A percentile compares a stretch with the other conserved stretches of the same genome.
These are phyloP conservation scores for Acromyrmex echinatior DNA, from an alignment of 1,140 invertebrate genomes.

Conservation along the genomic window DNA sequence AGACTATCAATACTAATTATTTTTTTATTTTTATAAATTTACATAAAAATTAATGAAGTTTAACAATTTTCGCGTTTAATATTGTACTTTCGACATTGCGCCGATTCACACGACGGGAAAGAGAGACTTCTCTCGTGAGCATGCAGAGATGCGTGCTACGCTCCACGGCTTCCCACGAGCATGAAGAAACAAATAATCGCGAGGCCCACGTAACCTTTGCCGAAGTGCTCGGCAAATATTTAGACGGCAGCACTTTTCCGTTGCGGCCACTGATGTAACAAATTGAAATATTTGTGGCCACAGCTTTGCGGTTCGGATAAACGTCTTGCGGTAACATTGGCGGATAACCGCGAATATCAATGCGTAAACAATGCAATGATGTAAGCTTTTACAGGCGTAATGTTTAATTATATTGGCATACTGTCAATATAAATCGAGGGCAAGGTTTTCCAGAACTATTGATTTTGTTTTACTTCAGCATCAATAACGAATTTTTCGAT, in stretches of 20 bases:
- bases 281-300: conserved; percentile 51
- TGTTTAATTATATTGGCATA: conserved; percentile 36
- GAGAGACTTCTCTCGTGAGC: background rate
- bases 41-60: background rate
- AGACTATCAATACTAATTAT: background rate
- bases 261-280: conserved; percentile 51
- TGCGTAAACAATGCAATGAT: conserved; percentile 49
- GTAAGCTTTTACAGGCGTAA: background rate
- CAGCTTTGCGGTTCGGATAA: conserved; percentile 40
- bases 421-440: background rate
- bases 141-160: conserved; percentile 11
- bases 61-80: conserved; percentile 7
- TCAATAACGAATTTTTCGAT: background rate
- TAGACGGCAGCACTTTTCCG: conserved; percentile 56
- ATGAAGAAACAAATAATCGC: conserved; percentile 59
- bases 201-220: conserved; percentile 36
- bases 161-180: conserved; percentile 53
- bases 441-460: background rate
- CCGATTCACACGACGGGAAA: background rate
- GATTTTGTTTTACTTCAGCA: background rate
- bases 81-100: background rate
- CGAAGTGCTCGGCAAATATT: conserved; percentile 58
- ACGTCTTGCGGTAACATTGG: conserved; percentile 36
- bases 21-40: conserved; percentile 2
- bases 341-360: conserved; percentile 27